Evolutionary conservation across 53 echinoderm and acorn worm species (phyloP), one percentile per base, ranked within the genome.

Genomic region (Antedon mediterranea): DNA sequence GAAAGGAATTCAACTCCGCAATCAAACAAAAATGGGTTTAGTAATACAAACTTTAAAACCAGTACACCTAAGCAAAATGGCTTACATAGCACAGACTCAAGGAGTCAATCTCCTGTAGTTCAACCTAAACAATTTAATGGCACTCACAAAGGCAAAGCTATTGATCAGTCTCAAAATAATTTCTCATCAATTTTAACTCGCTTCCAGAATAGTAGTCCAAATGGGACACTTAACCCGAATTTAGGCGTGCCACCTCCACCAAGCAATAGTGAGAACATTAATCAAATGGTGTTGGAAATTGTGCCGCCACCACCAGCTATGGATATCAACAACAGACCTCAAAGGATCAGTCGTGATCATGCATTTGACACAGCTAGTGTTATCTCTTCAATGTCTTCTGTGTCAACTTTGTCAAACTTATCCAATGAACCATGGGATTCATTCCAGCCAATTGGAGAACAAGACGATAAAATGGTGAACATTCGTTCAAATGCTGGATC

Each of bases 351-450:
- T 3, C 85, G 89, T 0, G 91, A 92, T 43, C 86, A 87, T 43
- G 84, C 83, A 0, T 86, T 86, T 71, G 98, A 98, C 81, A 90
- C 90, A 3, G 90, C 89, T 30, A 98, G 92, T 76, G 85, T 92
- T 29, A 85, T 93, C 18, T 98, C 98, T 30, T 98, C 98, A 8
- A 84, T 86, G 74, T 98, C 98, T 26, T 89, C 98, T 43, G 78
- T 93, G 77, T 98, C 98, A 0, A 97, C 98, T 43, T 82, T 92
- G 76, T 92, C 98, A 15, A 93, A 87, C 32, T 85, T 80, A 33
- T 76, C 76, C 0, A 33, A 28, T 15, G 76, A 76, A 28, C 32
- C 32, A 20, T 32, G 34, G 32, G 76, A 76, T 33, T 33, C 28
- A 26, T 33, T 28, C 34, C 28, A 32, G 32, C 32, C 76, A 32